These are phyloP conservation scores for Palloptera scutellata DNA, from an alignment of 2,888 invertebrate species.

Conservation along the genomic window DNA sequence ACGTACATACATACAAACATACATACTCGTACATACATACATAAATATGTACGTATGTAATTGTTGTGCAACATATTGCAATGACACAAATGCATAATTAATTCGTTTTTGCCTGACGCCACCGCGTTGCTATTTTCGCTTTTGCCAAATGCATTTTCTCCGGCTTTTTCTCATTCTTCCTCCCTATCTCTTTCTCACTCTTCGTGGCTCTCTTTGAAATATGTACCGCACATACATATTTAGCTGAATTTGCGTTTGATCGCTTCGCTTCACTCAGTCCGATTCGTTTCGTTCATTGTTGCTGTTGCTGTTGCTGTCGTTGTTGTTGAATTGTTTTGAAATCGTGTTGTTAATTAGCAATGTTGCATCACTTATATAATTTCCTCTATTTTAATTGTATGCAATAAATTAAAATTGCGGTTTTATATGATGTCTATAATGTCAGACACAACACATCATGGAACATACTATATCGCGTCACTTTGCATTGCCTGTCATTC, in stretches of 20 bases:
- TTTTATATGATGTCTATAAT: too few relatives aligned
- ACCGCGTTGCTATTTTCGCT: slow-evolving; percentile 34
- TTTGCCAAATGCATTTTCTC: slow-evolving; percentile 24
- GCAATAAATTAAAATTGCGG: slow-evolving; percentile 24
- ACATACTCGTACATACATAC: not conserved
- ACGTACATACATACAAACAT: not conserved
- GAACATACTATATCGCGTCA: too few relatives aligned
- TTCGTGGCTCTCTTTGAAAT: not conserved
- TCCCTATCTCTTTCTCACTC: not conserved
- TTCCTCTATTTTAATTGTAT: slow-evolving; percentile 23
- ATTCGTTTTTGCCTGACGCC: slow-evolving; percentile 45
- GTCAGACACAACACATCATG: too few relatives aligned
- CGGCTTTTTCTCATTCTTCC: not conserved
- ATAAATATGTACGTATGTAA: not conserved
- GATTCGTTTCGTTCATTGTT: not conserved
- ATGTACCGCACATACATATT: not conserved
- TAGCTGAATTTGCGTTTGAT: not conserved
- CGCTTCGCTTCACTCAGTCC: not conserved
- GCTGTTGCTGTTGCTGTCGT: not conserved
- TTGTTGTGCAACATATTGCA: slow-evolving; percentile 48
- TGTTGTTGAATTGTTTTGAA: slow-evolving; percentile 23
- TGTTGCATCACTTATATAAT: slow-evolving; percentile 20
- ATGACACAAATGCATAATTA: slow-evolving; percentile 59
- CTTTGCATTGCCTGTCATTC: too few relatives aligned
- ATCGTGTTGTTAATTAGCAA: slow-evolving; percentile 28